phyloP scores from a whole-genome alignment of 2,888 invertebrate genomes.

The Coelogynopora nodosa region DNA sequence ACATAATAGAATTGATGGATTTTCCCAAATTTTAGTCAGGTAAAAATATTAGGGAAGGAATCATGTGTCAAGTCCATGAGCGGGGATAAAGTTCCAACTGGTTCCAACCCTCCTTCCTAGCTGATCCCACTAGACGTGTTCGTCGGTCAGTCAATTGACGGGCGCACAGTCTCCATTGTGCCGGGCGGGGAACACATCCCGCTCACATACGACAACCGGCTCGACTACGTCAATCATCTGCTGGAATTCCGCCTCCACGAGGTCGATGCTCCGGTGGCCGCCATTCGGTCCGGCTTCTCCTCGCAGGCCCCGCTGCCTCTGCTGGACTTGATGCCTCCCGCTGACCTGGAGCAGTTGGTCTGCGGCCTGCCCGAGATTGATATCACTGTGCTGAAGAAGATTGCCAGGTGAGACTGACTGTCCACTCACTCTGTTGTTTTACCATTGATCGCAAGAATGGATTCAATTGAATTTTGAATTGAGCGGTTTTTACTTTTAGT shows the following conservation, averaged over 20 bases:
- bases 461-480: too few relatives aligned
- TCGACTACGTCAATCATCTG: constrained; percentile 67
- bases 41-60: too few relatives aligned
- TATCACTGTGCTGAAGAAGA: constrained; percentile 64
- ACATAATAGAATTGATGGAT: too few relatives aligned
- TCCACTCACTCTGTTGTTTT: too few relatives aligned
- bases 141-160: constrained; percentile 67
- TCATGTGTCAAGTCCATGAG: too few relatives aligned
- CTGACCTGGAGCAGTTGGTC: constrained; percentile 67
- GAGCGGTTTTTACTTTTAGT: too few relatives aligned
- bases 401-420: constrained; percentile 65
- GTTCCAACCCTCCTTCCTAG: constrained; percentile 49
- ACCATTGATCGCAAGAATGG: too few relatives aligned
- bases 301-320: constrained; percentile 69
- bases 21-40: too few relatives aligned
- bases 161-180: constrained; percentile 66
- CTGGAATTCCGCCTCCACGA: constrained; percentile 67
- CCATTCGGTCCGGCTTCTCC: constrained; percentile 68
- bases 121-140: constrained; percentile 68
- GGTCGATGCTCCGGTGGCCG: constrained; percentile 67
- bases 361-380: constrained; percentile 62
- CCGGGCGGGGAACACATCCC: constrained; percentile 68
- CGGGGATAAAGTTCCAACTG: too few relatives aligned
- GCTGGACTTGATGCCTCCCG: constrained; percentile 66
- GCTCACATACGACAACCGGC: constrained; percentile 66